A percentile compares a stretch with the other conserved stretches of the same genome.
phyloP scores from a whole-genome alignment of 2,888 invertebrate genomes.

The Eupeodes luniger region DNA sequence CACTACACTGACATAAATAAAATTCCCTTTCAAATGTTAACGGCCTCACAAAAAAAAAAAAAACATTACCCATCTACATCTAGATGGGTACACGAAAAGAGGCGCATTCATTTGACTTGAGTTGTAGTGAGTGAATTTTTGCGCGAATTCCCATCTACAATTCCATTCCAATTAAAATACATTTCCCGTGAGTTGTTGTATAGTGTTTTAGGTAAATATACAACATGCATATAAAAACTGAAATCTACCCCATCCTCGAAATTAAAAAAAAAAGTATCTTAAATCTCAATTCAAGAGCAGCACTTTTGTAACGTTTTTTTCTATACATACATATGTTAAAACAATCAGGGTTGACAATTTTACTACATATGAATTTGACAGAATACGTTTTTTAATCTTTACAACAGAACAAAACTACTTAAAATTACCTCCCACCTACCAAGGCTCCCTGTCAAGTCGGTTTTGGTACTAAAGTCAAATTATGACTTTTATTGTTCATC shows the following conservation, averaged over 20 bases:
- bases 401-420: too few species aligned
- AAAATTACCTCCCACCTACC: too few species aligned
- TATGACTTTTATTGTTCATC: too few species aligned
- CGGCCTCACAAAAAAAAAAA: constrained; percentile 19
- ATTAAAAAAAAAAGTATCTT: constrained; percentile 49
- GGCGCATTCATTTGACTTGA: constrained; percentile 28
- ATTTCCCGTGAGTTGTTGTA: constrained; percentile 61
- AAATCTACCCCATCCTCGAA: constrained; percentile 65
- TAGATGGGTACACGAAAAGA: not conserved
- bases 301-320: constrained; percentile 34
- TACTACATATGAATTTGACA: not conserved
- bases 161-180: constrained; percentile 74
- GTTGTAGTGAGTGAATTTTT: constrained; percentile 28
- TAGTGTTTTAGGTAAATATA: constrained; percentile 13
- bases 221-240: constrained; percentile 44
- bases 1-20: constrained; percentile 51
- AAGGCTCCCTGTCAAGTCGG: too few species aligned
- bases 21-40: constrained; percentile 63
- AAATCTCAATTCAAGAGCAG: constrained; percentile 73
- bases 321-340: not conserved
- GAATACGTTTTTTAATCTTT: too few species aligned
- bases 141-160: constrained; percentile 66
- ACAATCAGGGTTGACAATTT: not conserved
- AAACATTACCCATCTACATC: not conserved
- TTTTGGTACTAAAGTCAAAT: too few species aligned